Evolutionary conservation across 2,797 vertebrate species (phyloP), one percentile per base, ranked within the genome.

Genomic region (Garrulus glandarius): DNA sequence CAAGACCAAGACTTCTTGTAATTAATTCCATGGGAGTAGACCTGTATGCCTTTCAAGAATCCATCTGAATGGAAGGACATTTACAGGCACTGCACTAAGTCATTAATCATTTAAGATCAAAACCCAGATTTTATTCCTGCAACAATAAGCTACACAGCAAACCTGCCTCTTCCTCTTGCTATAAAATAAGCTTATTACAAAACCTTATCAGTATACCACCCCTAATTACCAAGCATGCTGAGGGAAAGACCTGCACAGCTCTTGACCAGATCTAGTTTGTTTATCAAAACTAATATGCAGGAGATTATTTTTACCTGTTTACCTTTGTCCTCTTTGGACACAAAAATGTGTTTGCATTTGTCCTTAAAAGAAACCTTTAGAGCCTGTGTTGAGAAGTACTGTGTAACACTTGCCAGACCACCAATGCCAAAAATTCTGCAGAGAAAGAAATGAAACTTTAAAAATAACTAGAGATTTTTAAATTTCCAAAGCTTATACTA

Each of bases 341-440:
- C 91, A 55, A 97, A 97, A 84, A 97, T 75, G 65, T 93, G 70
- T 70, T 97, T 97, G 46, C 93, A 90, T 94, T 98, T 97, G 72
- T 97, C 95, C 77, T 98, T 98, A 80, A 97, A 98, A 94, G 94
- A 96, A 68, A 97, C 98, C 39, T 98, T 98, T 47, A 98, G 87
- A 93, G 96, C 92, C 72, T 96, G 94, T 34, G 74, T 95, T 95
- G 95, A 96, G 92, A 98, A 98, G 96, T 96, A 96, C 8, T 41
- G 13, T 46, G 92, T 92, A 61, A 97, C 79, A 70, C 97, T 96
- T 68, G 88, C 93, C 59, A 97, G 89, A 95, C 71, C 96, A 49
- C 93, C 97, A 47, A 83, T 44, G 88, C 87, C 95, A 98, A 76
- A 95, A 96, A 95, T 91, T 95, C 94, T 97, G 57, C 2, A 44